A percentile compares a stretch with the other conserved stretches of the same genome.
Conservation (phyloP, 2,888 invertebrate genomes). For the Pollenia labialis region DNA sequence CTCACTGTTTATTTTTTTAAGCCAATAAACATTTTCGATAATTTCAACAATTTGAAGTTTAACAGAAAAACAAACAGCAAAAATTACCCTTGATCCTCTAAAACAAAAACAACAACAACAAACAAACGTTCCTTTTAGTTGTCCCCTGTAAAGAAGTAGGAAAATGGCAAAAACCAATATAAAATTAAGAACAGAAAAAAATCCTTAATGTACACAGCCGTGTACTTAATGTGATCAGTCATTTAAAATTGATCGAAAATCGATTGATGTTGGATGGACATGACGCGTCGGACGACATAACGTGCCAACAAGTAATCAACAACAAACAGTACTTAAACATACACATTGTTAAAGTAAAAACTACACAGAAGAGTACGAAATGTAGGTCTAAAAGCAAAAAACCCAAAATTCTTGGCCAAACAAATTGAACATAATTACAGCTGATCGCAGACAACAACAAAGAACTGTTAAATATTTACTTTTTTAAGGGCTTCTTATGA, state of each 20-base stretch:
- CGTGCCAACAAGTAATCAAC: conserved; percentile 65
- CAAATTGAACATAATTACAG: conserved; percentile 43
- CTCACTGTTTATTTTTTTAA: conserved; percentile 40
- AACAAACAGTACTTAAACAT: conserved; percentile 46
- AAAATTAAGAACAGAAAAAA: background rate
- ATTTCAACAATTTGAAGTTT: conserved; percentile 60
- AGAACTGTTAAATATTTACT: conserved; percentile 30
- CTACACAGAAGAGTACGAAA: background rate
- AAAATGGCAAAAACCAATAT: conserved; percentile 12
- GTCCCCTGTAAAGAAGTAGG: background rate
- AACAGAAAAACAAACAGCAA: conserved; percentile 59
- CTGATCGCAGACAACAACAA: conserved; percentile 6
- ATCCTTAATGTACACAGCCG: conserved; percentile 18
- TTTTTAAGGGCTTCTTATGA: conserved; percentile 15
- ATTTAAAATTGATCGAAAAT: conserved; percentile 68
- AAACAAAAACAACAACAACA: background rate
- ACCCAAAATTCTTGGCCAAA: conserved; percentile 5
- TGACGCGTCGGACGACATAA: conserved; percentile 44
- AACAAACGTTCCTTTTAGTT: background rate
- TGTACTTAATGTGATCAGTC: conserved; percentile 66
- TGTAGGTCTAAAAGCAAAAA: conserved; percentile 8
- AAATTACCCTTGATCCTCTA: conserved; percentile 56
- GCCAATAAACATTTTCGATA: conserved; percentile 61
- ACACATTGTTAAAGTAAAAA: conserved; percentile 13
- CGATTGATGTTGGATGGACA: conserved; percentile 69